Evolutionary conservation across 2,888 invertebrate genomes (phyloP), one percentile per base, ranked within the genome.

Genomic region (Scaptomyza reducta): DNA sequence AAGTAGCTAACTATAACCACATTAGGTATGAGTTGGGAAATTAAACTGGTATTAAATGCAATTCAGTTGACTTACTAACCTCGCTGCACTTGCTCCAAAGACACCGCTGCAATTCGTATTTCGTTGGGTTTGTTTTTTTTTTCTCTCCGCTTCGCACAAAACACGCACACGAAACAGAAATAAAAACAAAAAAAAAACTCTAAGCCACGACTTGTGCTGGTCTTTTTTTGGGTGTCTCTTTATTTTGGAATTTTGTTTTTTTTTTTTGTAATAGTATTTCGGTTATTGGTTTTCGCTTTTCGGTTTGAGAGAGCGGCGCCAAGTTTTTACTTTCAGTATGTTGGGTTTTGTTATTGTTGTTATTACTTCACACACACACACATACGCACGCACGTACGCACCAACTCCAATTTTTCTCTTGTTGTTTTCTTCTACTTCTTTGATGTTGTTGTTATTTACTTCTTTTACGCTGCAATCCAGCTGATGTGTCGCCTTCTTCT

Each of bases 301-400:
- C n/a, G 47, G 31, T 38, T 27, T 57, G 31, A 41, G 38, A 42
- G 63, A 63, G 42, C 59, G 14, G 13, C 25, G 49, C 54, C 57
- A 56, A 60, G 67, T 75, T 74, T 40, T 74, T 71, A 59, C 67
- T 74, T 74, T 75, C 67, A 44, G 50, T 60, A 42, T 45, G 56
- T 33, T 57, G 42, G 13, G 29, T 54, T 59, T 61, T 61, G 53
- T 73, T 72, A 29, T 57, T 56, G 41, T 22, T 50, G 22, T 11
- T 35, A 11, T 56, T 53, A 27, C 29, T 64, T 40, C 50, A 51
- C 16, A 33, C 27, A 18, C 55, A 65, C 27, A n/a, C 35, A 55
- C 18, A 11, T 6, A 3, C 25, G 55, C 35, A 41, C 27, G 25
- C 25, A 40, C 55, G n/a, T 49, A 42, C 29, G 6, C 27, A 44